Percentiles rank a stretch among this genome's conserved stretches.
These are phyloP conservation scores for Gnathonemus longibarbis DNA, from an alignment of 2,113 vertebrate genomes.

Conservation along the genomic window DNA sequence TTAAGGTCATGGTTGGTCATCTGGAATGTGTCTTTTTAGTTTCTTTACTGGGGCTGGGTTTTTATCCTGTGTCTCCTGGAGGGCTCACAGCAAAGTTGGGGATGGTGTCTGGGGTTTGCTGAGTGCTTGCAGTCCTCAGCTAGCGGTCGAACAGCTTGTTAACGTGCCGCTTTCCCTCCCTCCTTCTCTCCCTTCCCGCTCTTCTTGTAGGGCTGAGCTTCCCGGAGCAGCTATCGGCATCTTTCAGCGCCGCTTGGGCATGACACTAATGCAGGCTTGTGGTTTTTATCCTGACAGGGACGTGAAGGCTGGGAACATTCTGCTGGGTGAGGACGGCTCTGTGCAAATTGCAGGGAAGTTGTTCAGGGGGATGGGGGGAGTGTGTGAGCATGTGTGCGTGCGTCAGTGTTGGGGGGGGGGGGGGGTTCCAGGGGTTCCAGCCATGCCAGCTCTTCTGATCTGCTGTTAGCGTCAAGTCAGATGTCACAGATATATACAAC, in stretches of 20 bases:
- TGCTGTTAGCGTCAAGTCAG: neutral
- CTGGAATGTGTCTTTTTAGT: neutral
- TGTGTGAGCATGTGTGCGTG: neutral
- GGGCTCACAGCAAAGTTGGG: neutral
- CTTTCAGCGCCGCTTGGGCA: neutral
- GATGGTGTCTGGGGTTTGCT: neutral
- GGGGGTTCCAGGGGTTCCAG: neutral
- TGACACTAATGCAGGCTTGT: slow-evolving; percentile 35
- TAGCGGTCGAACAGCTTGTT: neutral
- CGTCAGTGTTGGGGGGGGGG: neutral
- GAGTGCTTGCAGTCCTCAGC: neutral
- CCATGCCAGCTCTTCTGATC: neutral
- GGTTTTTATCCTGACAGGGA: slow-evolving; percentile 65
- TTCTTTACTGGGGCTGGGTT: neutral
- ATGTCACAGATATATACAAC: neutral
- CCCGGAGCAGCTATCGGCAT: neutral
- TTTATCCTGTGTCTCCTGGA: neutral
- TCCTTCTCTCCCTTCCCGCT: neutral
- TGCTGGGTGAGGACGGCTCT: slow-evolving; percentile 89
- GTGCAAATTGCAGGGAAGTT: slow-evolving; percentile 89
- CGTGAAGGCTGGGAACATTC: slow-evolving; percentile 95
- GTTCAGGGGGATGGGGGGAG: neutral
- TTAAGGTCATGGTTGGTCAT: neutral
- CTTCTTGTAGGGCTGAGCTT: neutral
- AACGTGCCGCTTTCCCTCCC: neutral